Evolutionary conservation across 2,888 invertebrate genomes (phyloP), one percentile per base, ranked within the genome.

Genomic region (Cistogaster globosa): DNA sequence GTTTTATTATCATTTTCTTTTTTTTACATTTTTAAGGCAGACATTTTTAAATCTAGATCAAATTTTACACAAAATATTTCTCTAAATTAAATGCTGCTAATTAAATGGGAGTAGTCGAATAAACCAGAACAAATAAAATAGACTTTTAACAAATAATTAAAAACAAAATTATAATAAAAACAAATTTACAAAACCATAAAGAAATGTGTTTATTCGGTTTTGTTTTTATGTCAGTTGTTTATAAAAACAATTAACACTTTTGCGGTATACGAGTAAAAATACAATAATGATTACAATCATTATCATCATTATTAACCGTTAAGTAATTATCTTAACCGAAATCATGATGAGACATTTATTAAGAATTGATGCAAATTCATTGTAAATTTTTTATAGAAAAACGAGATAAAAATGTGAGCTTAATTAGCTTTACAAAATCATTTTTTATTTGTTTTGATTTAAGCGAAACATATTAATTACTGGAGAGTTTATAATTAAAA

Each of bases 21-120:
- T 32, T 2, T 32, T 32, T 32, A 4, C 6, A 6, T 32, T 32
- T 32, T 3, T 8, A n/a, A 6, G 4, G n/a, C 26, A 42, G 16
- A 18, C 26, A 16, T 11, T 38, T 81, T 84, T 72, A 32, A 77
- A 81, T 81, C 72, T 77, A 62, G 62, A 84, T 80, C 48, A 68
- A 48, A 42, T 22, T 57, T 36, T 36, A 9, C 12, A 36, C 42
- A 18, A 71, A 60, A 62, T 20, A 53, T 57, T 32, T 32, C 32
- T 5, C 53, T 36, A 58, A n/a, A 62, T 48, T 75, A 83, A 83
- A 78, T 42, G 16, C 20, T 81, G 74, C 68, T 74, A 81, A 81
- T 84, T 84, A 74, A 84, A 81, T 62, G 76, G 80, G 80, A 67
- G 80, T 68, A 72, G 81, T 81, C 72, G 62, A 55, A 32, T 45